A percentile compares a stretch with the other conserved stretches of the same genome.
Conservation (phyloP, 2,113 vertebrate genomes). For the Sciurus niger region DNA sequence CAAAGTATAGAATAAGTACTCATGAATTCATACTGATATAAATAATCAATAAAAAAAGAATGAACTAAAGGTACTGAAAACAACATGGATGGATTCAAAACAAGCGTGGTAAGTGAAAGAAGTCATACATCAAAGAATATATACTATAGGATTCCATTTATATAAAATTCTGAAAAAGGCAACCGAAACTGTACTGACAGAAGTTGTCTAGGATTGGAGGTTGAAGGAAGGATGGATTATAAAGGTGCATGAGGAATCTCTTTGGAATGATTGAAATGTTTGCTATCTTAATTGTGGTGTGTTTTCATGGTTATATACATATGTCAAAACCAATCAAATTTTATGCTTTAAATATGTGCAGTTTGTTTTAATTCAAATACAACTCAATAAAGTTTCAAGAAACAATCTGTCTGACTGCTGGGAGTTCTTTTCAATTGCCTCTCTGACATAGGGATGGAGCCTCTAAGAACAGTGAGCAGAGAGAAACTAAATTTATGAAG, state of each 20-base stretch:
- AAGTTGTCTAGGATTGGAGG: slow-evolving; percentile 33
- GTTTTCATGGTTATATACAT: not conserved
- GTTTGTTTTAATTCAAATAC: slow-evolving; percentile 45
- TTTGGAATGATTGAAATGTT: slow-evolving; percentile 30
- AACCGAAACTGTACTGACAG: slow-evolving; percentile 8
- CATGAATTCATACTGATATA: not conserved
- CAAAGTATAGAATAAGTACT: slow-evolving; percentile 20
- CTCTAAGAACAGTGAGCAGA: not conserved
- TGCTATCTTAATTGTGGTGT: not conserved
- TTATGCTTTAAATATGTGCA: slow-evolving; percentile 5
- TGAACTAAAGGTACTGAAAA: not conserved
- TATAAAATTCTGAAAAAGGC: not conserved
- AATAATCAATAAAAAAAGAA: not conserved
- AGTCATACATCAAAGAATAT: not conserved
- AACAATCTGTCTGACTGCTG: not conserved
- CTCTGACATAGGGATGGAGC: not conserved
- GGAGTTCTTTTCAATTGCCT: slow-evolving; percentile 23
- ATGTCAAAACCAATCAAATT: slow-evolving; percentile 39
- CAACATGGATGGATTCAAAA: not conserved
- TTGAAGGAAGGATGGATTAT: not conserved
- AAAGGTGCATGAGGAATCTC: not conserved
- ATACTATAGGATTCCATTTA: not conserved
- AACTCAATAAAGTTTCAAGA: slow-evolving; percentile 29
- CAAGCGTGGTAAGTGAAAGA: not conserved
- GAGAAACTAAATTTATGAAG: not conserved